These are phyloP conservation scores for Hetaerina americana DNA, from an alignment of 1,140 invertebrate species.

Conservation along the genomic window DNA sequence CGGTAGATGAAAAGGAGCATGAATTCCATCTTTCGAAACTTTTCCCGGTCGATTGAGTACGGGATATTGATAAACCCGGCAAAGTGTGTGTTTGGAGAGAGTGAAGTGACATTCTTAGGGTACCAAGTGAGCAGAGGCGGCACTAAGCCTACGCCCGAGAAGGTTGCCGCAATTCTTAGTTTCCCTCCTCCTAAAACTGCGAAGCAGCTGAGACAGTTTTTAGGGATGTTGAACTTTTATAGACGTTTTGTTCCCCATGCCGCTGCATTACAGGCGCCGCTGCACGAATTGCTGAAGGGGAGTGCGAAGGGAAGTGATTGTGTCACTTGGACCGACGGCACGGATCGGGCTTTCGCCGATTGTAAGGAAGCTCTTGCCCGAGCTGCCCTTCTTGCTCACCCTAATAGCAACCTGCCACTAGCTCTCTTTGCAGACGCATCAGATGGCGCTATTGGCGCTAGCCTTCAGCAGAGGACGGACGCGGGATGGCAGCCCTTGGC, in stretches of 20 bases:
- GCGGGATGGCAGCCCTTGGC: slow-evolving; percentile 16
- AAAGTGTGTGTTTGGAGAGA: slow-evolving; percentile 21
- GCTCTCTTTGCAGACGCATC: slow-evolving; percentile 21
- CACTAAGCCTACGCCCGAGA: slow-evolving; percentile 17
- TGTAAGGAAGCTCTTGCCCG: slow-evolving; percentile 18
- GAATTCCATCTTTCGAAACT: slow-evolving; percentile 14
- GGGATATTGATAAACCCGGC: slow-evolving; percentile 21
- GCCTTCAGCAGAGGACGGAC: slow-evolving; percentile 22
- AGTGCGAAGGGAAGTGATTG: slow-evolving; percentile 9
- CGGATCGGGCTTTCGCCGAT: slow-evolving; percentile 17
- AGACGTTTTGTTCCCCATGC: slow-evolving; percentile 16
- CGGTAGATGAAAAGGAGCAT: slow-evolving; percentile 20
- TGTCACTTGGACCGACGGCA: slow-evolving; percentile 11
- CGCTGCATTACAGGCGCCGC: slow-evolving; percentile 17
- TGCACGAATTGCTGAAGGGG: slow-evolving; percentile 13
- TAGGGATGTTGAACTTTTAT: neutral
- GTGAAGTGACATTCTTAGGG: slow-evolving; percentile 23
- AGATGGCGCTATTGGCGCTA: slow-evolving; percentile 18
- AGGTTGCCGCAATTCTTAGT: slow-evolving; percentile 17
- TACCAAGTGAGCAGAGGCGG: slow-evolving; percentile 23
- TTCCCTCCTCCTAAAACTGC: slow-evolving; percentile 10
- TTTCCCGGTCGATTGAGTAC: slow-evolving; percentile 18
- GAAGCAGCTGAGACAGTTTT: slow-evolving; percentile 14
- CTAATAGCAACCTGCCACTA: slow-evolving; percentile 11
- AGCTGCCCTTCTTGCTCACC: slow-evolving; percentile 21